phyloP scores from a whole-genome alignment of 92 coral and sea anemone species.

The Epizoanthus stellaris region DNA sequence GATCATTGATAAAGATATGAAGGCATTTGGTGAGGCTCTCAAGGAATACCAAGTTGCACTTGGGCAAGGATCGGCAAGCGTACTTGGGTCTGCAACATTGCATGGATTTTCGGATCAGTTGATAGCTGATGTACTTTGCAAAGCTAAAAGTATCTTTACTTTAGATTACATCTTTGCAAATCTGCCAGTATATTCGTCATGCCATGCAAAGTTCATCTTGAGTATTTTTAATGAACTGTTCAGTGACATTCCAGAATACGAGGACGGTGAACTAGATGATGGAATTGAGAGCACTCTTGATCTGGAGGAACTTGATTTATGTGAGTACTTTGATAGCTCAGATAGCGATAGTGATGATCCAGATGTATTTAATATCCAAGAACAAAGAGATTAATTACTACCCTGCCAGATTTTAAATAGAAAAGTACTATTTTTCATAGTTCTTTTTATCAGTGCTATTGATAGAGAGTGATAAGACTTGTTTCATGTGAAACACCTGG shows the following conservation, averaged over 20 bases:
- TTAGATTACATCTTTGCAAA: too few relatives aligned
- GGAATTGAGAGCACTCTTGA: neutral
- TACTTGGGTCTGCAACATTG: slow-evolving; percentile 23
- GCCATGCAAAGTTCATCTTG: slow-evolving; percentile 28
- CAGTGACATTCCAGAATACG: slow-evolving; percentile 34
- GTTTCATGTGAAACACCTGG: too few relatives aligned
- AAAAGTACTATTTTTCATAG: too few relatives aligned
- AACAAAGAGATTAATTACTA: neutral
- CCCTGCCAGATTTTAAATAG: neutral
- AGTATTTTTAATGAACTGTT: slow-evolving; percentile 34
- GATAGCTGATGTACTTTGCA: slow-evolving; percentile 26
- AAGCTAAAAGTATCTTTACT: slow-evolving; percentile 34
- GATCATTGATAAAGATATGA: slow-evolving; percentile 13
- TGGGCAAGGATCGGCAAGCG: slow-evolving; percentile 28
- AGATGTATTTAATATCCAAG: neutral
- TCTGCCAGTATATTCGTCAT: slow-evolving; percentile 4
- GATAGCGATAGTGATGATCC: slow-evolving; percentile 44
- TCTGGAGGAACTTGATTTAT: neutral
- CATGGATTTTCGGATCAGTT: slow-evolving; percentile 48
- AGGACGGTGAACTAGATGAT: neutral
- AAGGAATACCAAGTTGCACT: slow-evolving; percentile 37
- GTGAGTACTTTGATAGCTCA: slow-evolving; percentile 36
- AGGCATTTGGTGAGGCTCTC: slow-evolving; percentile 20
- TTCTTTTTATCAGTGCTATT: too few relatives aligned
- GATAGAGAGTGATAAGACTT: too few relatives aligned